A percentile compares a stretch with the other conserved stretches of the same genome.
Evolutionary conservation across 2,113 vertebrate species (phyloP).

Genomic region (Cervus canadensis): DNA sequence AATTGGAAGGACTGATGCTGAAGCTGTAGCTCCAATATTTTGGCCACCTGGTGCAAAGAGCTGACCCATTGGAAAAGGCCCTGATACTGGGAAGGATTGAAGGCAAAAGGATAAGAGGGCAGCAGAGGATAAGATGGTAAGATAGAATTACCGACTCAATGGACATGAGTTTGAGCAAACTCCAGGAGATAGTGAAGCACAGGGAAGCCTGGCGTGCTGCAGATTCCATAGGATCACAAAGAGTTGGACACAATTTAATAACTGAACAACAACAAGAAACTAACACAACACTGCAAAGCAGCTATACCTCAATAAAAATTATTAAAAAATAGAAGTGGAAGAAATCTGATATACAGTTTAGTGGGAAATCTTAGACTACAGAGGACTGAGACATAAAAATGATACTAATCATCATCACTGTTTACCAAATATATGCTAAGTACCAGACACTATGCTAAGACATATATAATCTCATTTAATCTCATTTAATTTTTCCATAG

Average conservation of each 20-base stretch:
- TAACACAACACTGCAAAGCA: background rate
- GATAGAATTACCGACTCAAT: background rate
- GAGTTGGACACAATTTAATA: background rate
- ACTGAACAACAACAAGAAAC: background rate
- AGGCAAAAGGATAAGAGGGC: background rate
- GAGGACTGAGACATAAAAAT: background rate
- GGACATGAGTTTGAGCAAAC: background rate
- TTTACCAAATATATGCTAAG: background rate
- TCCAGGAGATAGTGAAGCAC: background rate
- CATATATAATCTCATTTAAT: background rate
- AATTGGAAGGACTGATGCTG: background rate
- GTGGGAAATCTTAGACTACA: background rate
- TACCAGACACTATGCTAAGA: background rate
- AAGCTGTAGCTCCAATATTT: background rate
- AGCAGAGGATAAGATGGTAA: background rate
- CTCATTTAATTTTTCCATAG: background rate
- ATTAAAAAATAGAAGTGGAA: background rate
- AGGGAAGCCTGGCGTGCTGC: background rate
- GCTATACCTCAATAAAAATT: background rate
- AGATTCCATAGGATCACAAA: background rate
- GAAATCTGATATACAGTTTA: background rate
- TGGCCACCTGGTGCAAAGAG: background rate
- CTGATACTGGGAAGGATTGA: background rate
- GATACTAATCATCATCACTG: background rate
- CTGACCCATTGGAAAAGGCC: background rate